Evolutionary conservation across 2,888 invertebrate species (phyloP).

Genomic region (Caenorhabditis becei): DNA sequence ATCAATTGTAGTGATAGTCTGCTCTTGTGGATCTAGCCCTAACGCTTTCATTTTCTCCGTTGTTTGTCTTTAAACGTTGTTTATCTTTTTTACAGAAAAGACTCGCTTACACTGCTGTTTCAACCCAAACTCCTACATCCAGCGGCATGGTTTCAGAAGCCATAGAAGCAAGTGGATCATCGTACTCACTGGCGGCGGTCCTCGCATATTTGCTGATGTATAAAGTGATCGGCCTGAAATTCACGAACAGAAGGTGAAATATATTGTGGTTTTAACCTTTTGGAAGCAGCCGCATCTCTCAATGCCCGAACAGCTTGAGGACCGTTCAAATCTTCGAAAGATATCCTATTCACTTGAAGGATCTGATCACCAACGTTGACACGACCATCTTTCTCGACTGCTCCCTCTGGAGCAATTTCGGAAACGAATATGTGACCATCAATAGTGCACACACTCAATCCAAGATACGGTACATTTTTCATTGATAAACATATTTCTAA

Average conservation of each 20-base stretch:
- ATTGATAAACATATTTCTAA: conserved; percentile 75
- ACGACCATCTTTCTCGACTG: conserved; percentile 71
- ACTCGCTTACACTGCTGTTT: conserved; percentile 64
- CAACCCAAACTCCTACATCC: conserved; percentile 72
- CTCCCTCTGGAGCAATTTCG: conserved; percentile 72
- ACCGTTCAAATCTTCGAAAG: conserved; percentile 76
- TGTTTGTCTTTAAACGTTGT: conserved; percentile 47
- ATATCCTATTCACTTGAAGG: conserved; percentile 76
- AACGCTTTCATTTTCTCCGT: conserved; percentile 63
- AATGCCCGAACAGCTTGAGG: conserved; percentile 72
- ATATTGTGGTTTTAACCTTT: conserved; percentile 65
- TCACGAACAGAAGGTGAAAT: too few relatives aligned
- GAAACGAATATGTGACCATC: conserved; percentile 78
- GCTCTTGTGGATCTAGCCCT: conserved; percentile 62
- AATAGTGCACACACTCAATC: conserved; percentile 74
- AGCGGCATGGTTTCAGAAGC: conserved; percentile 78
- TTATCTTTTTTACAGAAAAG: neutral
- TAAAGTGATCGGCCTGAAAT: conserved; percentile 73
- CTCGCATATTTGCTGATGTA: conserved; percentile 72
- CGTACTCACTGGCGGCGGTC: conserved; percentile 62
- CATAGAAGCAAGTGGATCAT: conserved; percentile 74
- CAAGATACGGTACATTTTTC: conserved; percentile 71
- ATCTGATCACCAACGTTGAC: conserved; percentile 80
- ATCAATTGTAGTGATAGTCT: conserved; percentile 65
- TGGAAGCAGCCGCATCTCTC: conserved; percentile 67